phyloP scores from a whole-genome alignment of 2,113 vertebrate genomes.

The Coryphaenoides rupestris region DNA sequence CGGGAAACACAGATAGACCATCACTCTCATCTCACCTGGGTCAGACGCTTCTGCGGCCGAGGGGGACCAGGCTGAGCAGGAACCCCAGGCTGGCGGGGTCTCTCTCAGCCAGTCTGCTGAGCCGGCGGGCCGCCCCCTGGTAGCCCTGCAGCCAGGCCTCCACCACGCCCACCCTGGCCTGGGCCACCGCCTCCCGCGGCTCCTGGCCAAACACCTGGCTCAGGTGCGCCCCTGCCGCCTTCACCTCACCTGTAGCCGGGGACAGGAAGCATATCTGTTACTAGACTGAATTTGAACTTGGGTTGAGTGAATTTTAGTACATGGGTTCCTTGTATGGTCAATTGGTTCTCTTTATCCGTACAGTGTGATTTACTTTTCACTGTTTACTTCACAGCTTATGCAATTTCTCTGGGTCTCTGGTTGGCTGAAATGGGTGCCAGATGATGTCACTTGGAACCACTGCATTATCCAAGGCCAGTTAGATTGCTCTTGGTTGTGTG shows the following conservation, averaged over 20 bases:
- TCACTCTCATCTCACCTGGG: slow-evolving; percentile 77
- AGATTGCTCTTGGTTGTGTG: too few relatives aligned
- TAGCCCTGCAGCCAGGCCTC: slow-evolving; percentile 74
- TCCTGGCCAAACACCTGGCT: slow-evolving; percentile 69
- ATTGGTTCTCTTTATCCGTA: too few relatives aligned
- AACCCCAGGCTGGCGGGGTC: slow-evolving; percentile 71
- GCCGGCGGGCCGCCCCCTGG: slow-evolving; percentile 59
- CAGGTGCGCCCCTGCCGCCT: slow-evolving; percentile 74
- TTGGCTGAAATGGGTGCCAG: too few relatives aligned
- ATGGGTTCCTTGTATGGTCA: too few relatives aligned
- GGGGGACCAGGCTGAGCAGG: slow-evolving; percentile 75
- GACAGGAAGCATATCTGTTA: slow-evolving; percentile 9
- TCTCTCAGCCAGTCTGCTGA: slow-evolving; percentile 76
- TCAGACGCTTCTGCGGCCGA: slow-evolving; percentile 67
- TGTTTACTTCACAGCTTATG: too few relatives aligned
- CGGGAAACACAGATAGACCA: too few relatives aligned
- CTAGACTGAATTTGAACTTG: too few relatives aligned
- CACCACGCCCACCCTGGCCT: slow-evolving; percentile 79
- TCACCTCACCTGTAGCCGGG: slow-evolving; percentile 60
- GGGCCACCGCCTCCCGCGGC: slow-evolving; percentile 66
- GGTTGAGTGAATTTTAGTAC: too few relatives aligned
- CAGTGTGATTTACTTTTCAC: too few relatives aligned
- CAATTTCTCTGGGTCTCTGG: too few relatives aligned
- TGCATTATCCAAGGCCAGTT: too few relatives aligned
- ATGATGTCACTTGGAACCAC: too few relatives aligned